Evolutionary conservation across 2,888 invertebrate species (phyloP), one percentile per base, ranked within the genome.

Genomic region (Malacosoma neustria): DNA sequence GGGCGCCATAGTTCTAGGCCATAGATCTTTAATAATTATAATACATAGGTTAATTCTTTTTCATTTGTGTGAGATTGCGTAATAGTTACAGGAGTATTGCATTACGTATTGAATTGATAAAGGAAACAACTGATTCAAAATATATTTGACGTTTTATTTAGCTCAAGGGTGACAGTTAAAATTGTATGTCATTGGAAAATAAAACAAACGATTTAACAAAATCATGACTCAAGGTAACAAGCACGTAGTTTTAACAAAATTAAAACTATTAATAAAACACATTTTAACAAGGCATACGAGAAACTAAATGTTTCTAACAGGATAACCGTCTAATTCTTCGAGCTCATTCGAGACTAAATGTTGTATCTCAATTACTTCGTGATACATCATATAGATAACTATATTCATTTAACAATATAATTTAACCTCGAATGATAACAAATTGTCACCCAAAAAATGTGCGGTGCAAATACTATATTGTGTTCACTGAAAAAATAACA

Each of bases 211-310:
- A 77, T 79, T 82, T 56, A 85, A 84, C 84, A 84, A 84, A 22
- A 76, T 80, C 72, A 76, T 82, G 84, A 84, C 84, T 82, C 76
- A 79, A 76, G 80, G 81, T 84, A 85, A 85, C 79, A 76, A n/a
- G 76, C 63, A 64, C 64, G 74, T 74, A 81, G 82, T 80, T 82
- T 80, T 73, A 81, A 81, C 74, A 74, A 68, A 65, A 55, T 36
- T 70, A 80, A 81, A 82, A 80, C 77, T 73, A 80, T 64, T 48
- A 64, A 73, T 80, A 79, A 72, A 74, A 79, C 79, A 80, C 69
- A 71, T 60, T 66, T 72, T 61, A 22, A 22, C 22, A 22, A 22
- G 22, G 22, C 22, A 4, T 22, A 22, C 22, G 9, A 9, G 6
- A 22, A 22, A 22, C 22, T 5, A 22, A 22, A 22, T 5, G 22